A percentile compares a stretch with the other conserved stretches of the same genome.
phyloP scores from a whole-genome alignment of 2,113 vertebrate species.

The Plecturocebus donacophilus region DNA sequence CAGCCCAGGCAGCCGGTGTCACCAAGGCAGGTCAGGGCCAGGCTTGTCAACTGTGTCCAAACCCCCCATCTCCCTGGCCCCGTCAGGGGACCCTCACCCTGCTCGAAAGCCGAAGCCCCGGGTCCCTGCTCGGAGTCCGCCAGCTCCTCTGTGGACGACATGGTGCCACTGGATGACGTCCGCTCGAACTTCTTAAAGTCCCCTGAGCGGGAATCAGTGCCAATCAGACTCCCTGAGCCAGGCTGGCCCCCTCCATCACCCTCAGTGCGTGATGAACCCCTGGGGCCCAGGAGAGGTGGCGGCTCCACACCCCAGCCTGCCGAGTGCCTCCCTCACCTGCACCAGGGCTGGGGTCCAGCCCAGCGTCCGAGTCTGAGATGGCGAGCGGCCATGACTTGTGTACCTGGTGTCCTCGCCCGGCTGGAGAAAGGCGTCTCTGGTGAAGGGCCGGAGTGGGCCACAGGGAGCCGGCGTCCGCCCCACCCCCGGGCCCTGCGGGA shows the following conservation, averaged over 20 bases:
- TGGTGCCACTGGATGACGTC: conserved; percentile 89
- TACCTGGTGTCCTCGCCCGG: conserved; percentile 88
- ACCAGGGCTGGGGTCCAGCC: conserved; percentile 84
- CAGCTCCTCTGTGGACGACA: conserved; percentile 91
- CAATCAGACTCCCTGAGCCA: neutral
- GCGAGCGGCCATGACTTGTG: conserved; percentile 95
- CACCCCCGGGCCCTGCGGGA: rapidly evolving
- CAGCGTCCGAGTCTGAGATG: conserved; percentile 84
- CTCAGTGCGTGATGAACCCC: rapidly evolving
- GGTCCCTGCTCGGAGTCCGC: conserved; percentile 87
- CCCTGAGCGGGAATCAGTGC: conserved; percentile 77
- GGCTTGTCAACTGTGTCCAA: neutral
- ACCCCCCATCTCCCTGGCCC: rapidly evolving
- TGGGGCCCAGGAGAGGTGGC: neutral
- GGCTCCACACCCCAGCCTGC: neutral
- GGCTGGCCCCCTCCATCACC: too few species aligned
- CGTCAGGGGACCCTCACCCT: conserved; percentile 79
- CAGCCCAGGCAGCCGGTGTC: neutral
- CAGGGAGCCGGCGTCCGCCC: rapidly evolving
- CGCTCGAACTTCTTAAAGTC: conserved; percentile 88
- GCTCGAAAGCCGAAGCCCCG: conserved; percentile 85
- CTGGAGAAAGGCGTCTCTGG: conserved; percentile 17
- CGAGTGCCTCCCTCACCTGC: conserved; percentile 84
- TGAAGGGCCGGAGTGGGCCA: rapidly evolving
- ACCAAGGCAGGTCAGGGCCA: rapidly evolving